Evolutionary conservation across 2,888 invertebrate genomes (phyloP).

Genomic region (Trypoxylon attenuatum): DNA sequence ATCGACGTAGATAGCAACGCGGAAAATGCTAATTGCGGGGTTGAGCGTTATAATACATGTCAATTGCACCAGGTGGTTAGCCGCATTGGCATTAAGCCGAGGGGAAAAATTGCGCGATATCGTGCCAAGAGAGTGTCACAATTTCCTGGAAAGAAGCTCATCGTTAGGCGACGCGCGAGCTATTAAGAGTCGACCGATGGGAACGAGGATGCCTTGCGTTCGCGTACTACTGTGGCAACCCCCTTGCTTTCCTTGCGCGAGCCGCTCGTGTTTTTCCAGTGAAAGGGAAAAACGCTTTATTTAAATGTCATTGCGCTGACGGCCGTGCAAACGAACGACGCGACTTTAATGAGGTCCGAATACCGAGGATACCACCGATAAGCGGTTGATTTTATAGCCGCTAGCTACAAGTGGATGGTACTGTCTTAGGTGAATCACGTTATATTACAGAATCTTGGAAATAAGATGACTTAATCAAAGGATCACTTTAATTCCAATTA

Average conservation of each 20-base stretch:
- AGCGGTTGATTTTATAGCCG: constrained; percentile 1
- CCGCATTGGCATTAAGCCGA: constrained; percentile 19
- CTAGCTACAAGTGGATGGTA: constrained; percentile 2
- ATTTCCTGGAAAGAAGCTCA: constrained; percentile 22
- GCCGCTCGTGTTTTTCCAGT: constrained; percentile 36
- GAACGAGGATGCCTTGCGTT: no score
- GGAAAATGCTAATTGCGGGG: constrained; percentile 23
- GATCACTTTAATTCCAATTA: no score
- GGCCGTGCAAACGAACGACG: neutral
- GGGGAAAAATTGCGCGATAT: constrained; percentile 1
- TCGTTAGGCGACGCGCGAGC: constrained; percentile 7
- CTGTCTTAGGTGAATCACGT: no score
- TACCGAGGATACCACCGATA: constrained; percentile 20
- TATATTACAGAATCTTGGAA: no score
- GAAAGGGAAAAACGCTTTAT: constrained; percentile 40
- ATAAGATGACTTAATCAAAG: no score
- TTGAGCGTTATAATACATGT: constrained; percentile 10
- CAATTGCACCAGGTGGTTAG: constrained; percentile 11
- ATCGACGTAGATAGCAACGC: constrained; percentile 3
- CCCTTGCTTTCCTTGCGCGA: constrained; percentile 39
- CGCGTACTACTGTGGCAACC: no score
- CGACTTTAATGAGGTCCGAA: constrained; percentile 24
- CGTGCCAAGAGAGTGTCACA: constrained; percentile 16
- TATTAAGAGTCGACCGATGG: constrained; percentile 16
- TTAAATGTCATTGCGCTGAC: constrained; percentile 30